These are phyloP conservation scores for Anarsia innoxiella DNA, from an alignment of 2,888 invertebrate genomes.

Conservation along the genomic window DNA sequence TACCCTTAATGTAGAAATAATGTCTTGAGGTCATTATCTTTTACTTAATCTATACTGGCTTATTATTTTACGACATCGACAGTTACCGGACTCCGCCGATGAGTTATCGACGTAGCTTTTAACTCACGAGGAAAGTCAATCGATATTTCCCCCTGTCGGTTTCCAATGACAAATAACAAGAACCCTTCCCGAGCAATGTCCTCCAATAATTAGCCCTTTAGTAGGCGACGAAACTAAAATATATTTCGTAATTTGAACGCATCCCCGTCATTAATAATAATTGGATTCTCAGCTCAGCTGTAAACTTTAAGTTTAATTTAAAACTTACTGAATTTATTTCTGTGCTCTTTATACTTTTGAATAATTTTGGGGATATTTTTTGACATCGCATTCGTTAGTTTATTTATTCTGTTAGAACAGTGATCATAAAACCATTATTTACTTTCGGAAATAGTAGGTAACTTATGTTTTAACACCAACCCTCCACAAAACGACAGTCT, in stretches of 20 bases:
- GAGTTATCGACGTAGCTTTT: slow-evolving; percentile 11
- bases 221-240: slow-evolving; percentile 33
- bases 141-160: slow-evolving; percentile 45
- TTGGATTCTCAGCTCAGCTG: slow-evolving; percentile 21
- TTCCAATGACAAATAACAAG: slow-evolving; percentile 48
- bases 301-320: slow-evolving; percentile 12
- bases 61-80: slow-evolving; percentile 37
- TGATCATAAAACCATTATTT: not conserved
- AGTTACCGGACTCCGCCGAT: slow-evolving; percentile 13
- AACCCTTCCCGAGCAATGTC: slow-evolving; percentile 23
- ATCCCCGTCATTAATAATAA: slow-evolving; percentile 27
- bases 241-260: slow-evolving; percentile 56
- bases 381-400: no score
- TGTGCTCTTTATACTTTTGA: no score
- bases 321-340: no score
- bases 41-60: slow-evolving; percentile 50
- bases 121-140: slow-evolving; percentile 29
- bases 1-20: slow-evolving; percentile 60
- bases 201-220: slow-evolving; percentile 38
- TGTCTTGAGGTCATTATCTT: slow-evolving; percentile 58
- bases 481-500: not conserved
- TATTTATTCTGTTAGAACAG: no score
- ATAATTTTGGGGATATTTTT: no score
- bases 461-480: not conserved
- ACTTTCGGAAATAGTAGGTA: no score